Evolutionary conservation across 1,140 invertebrate species (phyloP).

Genomic region (Mya arenaria): DNA sequence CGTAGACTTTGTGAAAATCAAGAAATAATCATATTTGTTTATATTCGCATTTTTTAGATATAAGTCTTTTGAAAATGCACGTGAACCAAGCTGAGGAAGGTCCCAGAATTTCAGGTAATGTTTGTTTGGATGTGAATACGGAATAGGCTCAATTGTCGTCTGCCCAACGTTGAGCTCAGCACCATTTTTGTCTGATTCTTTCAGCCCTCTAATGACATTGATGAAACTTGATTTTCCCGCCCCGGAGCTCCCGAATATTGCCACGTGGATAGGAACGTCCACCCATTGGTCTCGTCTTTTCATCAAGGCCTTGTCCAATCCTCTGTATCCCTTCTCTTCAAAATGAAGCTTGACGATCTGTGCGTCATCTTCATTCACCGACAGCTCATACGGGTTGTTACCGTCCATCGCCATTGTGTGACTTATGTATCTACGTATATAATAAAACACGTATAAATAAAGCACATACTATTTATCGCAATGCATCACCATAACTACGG

Average conservation of each 20-base stretch:
- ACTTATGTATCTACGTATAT: no score
- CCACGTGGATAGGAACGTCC: slow-evolving; percentile 53
- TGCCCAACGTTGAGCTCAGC: slow-evolving; percentile 39
- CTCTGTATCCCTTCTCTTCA: slow-evolving; percentile 24
- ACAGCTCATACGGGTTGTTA: not conserved
- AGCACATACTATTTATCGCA: no score
- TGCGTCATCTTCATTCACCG: slow-evolving; percentile 45
- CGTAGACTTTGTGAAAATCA: slow-evolving; percentile 14
- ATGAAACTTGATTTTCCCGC: slow-evolving; percentile 62
- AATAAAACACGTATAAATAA: no score
- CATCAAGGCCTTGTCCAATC: not conserved
- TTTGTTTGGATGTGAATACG: slow-evolving; percentile 59
- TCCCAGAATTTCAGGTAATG: slow-evolving; percentile 59
- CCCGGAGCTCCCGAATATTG: slow-evolving; percentile 37
- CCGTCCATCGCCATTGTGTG: not conserved
- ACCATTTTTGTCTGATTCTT: slow-evolving; percentile 36
- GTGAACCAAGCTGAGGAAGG: slow-evolving; percentile 47
- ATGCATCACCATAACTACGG: no score
- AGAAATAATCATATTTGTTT: slow-evolving; percentile 46
- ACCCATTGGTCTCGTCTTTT: slow-evolving; percentile 50
- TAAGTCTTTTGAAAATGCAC: slow-evolving; percentile 35
- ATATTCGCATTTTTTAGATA: slow-evolving; percentile 41
- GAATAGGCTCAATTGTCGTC: slow-evolving; percentile 52
- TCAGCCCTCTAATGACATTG: slow-evolving; percentile 53
- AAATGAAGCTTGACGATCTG: slow-evolving; percentile 37